Percentiles rank a stretch among this genome's conserved stretches.
Conservation (phyloP, 1,140 invertebrate species). For the Euborellia annulipes region DNA sequence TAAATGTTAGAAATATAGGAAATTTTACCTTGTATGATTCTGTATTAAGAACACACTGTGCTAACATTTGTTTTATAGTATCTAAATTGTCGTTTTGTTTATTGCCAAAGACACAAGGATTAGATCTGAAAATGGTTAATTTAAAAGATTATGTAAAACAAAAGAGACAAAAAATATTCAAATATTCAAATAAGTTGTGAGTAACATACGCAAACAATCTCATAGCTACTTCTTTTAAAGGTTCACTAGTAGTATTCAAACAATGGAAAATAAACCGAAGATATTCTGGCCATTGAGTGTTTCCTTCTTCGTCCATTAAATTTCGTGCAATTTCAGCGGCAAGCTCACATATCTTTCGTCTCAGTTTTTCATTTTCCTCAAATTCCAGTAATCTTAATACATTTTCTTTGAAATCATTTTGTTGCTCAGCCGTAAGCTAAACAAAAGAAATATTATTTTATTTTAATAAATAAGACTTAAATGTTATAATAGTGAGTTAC, state of each 20-base stretch:
- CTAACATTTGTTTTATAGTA: constrained; percentile 89
- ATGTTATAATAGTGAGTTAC: too few species aligned
- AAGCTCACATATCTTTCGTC: constrained; percentile 88
- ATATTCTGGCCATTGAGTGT: constrained; percentile 94
- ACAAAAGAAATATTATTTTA: too few species aligned
- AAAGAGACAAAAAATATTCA: constrained; percentile 7
- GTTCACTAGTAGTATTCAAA: constrained; percentile 61
- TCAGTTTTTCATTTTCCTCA: constrained; percentile 58
- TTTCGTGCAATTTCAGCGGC: constrained; percentile 87
- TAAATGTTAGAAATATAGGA: neutral
- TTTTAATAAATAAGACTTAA: too few species aligned
- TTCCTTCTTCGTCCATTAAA: constrained; percentile 90
- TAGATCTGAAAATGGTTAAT: constrained; percentile 41
- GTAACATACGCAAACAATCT: constrained; percentile 85
- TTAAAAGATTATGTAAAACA: constrained; percentile 5
- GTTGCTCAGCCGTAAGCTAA: constrained; percentile 62
- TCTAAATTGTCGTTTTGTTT: constrained; percentile 82
- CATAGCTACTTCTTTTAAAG: constrained; percentile 84
- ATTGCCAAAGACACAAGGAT: constrained; percentile 93
- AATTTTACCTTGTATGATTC: constrained; percentile 41
- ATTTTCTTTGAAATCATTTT: constrained; percentile 70
- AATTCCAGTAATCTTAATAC: constrained; percentile 67
- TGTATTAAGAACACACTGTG: constrained; percentile 55
- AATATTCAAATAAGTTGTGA: too few species aligned
- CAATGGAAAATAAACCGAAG: constrained; percentile 92